phyloP scores from a whole-genome alignment of 1,140 invertebrate species.

The Zaprionus africanus region DNA sequence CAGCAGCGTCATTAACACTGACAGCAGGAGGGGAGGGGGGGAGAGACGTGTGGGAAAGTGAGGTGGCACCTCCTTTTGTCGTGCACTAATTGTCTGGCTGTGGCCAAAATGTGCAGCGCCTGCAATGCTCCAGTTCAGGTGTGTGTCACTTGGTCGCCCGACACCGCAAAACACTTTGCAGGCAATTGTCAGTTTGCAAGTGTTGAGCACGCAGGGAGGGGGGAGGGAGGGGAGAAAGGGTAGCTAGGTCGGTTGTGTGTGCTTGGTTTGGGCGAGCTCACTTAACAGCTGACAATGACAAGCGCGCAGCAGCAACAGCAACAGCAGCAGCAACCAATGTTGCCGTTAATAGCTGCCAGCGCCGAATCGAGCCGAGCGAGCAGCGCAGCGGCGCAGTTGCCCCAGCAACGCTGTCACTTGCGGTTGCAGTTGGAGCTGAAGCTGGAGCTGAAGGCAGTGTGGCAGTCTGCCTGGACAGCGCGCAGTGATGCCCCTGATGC shows the following conservation, averaged over 20 bases:
- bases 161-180: slow-evolving; percentile 79
- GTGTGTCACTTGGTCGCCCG: slow-evolving; percentile 75
- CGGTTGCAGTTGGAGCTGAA: slow-evolving; percentile 47
- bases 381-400: slow-evolving; percentile 55
- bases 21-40: slow-evolving; percentile 26
- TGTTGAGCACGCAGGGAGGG: slow-evolving; percentile 10
- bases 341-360: slow-evolving; percentile 61
- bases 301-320: slow-evolving; percentile 14
- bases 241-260: slow-evolving; percentile 3
- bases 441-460: not conserved
- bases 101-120: slow-evolving; percentile 75
- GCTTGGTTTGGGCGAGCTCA: slow-evolving; percentile 36
- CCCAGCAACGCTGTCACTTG: slow-evolving; percentile 78
- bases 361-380: not conserved
- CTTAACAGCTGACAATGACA: slow-evolving; percentile 79
- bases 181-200: slow-evolving; percentile 71
- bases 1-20: slow-evolving; percentile 69
- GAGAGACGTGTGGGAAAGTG: not conserved
- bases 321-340: slow-evolving; percentile 4
- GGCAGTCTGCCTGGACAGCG: not conserved
- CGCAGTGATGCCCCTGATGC: not conserved
- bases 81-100: slow-evolving; percentile 73
- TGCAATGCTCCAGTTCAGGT: slow-evolving; percentile 79
- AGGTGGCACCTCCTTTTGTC: slow-evolving; percentile 54
- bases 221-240: not conserved